Conservation (phyloP, 2,113 vertebrate species). For the Xerus inauris region DNA sequence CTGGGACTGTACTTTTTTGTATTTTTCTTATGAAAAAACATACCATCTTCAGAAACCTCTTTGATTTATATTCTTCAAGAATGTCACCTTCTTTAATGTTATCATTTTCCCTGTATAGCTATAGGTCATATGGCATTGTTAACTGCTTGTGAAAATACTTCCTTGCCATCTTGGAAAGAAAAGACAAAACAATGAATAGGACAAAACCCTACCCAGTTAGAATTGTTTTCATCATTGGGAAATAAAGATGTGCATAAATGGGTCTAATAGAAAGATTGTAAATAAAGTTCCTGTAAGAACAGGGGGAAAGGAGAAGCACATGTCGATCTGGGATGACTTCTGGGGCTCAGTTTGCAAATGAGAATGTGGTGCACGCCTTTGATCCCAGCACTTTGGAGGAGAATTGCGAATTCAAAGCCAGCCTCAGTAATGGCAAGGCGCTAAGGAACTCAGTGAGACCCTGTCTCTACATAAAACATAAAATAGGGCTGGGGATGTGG, state of each 20-base stretch:
- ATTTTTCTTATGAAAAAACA: slow-evolving; percentile 2
- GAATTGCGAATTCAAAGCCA: too few relatives aligned
- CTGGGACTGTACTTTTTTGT: not conserved
- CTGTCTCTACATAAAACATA: too few relatives aligned
- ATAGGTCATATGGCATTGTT: not conserved
- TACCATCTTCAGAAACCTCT: not conserved
- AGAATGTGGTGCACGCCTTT: too few relatives aligned
- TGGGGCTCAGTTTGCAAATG: not conserved
- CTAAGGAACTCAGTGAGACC: too few relatives aligned
- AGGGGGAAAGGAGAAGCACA: not conserved
- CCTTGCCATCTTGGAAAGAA: not conserved
- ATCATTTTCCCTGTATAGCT: not conserved
- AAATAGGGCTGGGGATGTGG: too few relatives aligned
- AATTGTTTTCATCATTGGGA: slow-evolving; percentile 8
- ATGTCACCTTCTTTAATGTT: slow-evolving; percentile 16
- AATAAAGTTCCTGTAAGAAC: not conserved
- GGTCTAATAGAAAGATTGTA: not conserved
- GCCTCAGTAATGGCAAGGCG: too few relatives aligned
- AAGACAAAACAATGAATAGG: not conserved
- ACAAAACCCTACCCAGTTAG: not conserved
- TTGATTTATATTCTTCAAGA: slow-evolving; percentile 32
- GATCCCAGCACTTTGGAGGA: too few relatives aligned
- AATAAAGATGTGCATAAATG: not conserved
- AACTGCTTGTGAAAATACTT: not conserved
- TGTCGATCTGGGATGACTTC: not conserved